Conservation (phyloP, 2,113 vertebrate genomes). For the Phaethornis superciliosus region DNA sequence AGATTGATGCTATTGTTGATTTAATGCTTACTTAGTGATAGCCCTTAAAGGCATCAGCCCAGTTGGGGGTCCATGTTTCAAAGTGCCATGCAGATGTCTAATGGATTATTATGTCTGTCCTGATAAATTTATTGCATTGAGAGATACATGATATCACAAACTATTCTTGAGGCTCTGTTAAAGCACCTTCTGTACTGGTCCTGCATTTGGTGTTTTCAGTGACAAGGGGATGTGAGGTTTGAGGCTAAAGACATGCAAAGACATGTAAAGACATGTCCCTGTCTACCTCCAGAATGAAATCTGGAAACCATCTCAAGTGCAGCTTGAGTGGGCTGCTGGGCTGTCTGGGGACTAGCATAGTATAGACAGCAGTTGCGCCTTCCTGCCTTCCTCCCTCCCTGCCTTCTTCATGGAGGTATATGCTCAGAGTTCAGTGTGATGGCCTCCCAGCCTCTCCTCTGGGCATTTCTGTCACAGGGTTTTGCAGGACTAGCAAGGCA, state of each 20-base stretch:
- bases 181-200: neutral
- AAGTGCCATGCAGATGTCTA: neutral
- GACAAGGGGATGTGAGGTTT: neutral
- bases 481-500: neutral
- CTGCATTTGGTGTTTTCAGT: neutral
- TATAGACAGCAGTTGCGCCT: neutral
- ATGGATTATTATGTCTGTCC: neutral
- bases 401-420: rapidly evolving
- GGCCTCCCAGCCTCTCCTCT: rapidly evolving
- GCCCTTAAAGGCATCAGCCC: conserved; percentile 1
- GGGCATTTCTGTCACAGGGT: neutral
- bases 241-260: neutral
- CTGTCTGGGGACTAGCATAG: neutral
- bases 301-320: neutral
- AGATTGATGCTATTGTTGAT: neutral
- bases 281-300: neutral
- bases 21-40: neutral
- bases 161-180: neutral
- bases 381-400: neutral
- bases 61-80: neutral
- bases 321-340: neutral
- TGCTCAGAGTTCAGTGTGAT: neutral
- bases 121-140: neutral
- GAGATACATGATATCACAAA: neutral
- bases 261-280: neutral